These are phyloP conservation scores for Drosophila albomicans DNA, from an alignment of 1,140 invertebrate genomes.

Conservation along the genomic window DNA sequence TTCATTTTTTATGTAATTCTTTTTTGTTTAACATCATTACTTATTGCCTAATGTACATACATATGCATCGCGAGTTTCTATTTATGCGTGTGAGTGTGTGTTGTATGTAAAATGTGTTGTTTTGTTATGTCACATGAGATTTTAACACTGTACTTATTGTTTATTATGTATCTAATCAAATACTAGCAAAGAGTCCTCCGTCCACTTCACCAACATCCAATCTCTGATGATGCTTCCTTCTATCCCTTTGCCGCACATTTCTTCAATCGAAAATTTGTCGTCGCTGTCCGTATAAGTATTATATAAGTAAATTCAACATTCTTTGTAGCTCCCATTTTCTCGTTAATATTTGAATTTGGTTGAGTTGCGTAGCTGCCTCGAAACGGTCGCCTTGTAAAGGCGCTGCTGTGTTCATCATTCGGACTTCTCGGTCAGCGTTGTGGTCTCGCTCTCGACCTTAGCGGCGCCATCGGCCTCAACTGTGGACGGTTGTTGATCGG, in stretches of 20 bases:
- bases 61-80: constrained; percentile 11
- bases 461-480: neutral
- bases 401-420: constrained; percentile 77
- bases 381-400: constrained; percentile 70
- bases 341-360: constrained; percentile 75
- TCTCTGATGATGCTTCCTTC: constrained; percentile 12
- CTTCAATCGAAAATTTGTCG: constrained; percentile 41
- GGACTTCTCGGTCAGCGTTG: constrained; percentile 40
- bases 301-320: constrained; percentile 27
- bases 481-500: neutral
- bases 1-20: constrained; percentile 90
- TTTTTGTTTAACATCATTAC: constrained; percentile 90
- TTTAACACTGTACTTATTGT: constrained; percentile 41
- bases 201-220: constrained; percentile 30
- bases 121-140: constrained; percentile 62
- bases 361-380: constrained; percentile 75
- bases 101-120: constrained; percentile 11
- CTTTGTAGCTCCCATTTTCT: constrained; percentile 8
- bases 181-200: constrained; percentile 40
- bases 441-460: constrained; percentile 33
- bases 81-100: constrained; percentile 19
- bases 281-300: constrained; percentile 32
- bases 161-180: constrained; percentile 29
- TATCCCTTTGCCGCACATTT: neutral
- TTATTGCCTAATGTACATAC: constrained; percentile 47